Evolutionary conservation across 2,113 vertebrate species (phyloP).

Genomic region (Pterocles gutturalis): DNA sequence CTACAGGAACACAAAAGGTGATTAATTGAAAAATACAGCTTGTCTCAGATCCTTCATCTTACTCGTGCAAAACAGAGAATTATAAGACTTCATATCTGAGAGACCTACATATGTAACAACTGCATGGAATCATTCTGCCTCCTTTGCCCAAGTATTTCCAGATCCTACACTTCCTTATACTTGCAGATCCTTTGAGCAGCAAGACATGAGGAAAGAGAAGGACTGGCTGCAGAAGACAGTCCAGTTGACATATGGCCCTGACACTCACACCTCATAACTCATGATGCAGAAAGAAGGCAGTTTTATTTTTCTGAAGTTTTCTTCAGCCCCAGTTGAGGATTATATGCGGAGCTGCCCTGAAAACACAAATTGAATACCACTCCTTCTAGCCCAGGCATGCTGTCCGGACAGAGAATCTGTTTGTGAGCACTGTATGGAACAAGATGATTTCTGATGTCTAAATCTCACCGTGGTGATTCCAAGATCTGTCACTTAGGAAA

Average conservation of each 20-base stretch:
- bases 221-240: not conserved
- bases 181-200: not conserved
- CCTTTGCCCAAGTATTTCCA: not conserved
- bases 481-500: not conserved
- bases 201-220: not conserved
- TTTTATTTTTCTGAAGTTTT: not conserved
- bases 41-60: not conserved
- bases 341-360: not conserved
- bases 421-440: not conserved
- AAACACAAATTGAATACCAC: not conserved
- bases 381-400: not conserved
- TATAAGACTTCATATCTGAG: not conserved
- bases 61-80: not conserved
- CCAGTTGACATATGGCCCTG: not conserved
- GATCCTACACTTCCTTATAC: not conserved
- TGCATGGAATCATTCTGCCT: not conserved
- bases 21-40: not conserved
- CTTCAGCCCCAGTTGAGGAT: not conserved
- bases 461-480: not conserved
- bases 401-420: not conserved
- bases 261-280: not conserved
- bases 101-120: not conserved
- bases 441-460: not conserved
- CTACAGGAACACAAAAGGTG: not conserved
- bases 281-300: not conserved